Evolutionary conservation across 2,113 vertebrate species (phyloP), one percentile per base, ranked within the genome.

Genomic region (Calyptommatus sinebrachiatus): DNA sequence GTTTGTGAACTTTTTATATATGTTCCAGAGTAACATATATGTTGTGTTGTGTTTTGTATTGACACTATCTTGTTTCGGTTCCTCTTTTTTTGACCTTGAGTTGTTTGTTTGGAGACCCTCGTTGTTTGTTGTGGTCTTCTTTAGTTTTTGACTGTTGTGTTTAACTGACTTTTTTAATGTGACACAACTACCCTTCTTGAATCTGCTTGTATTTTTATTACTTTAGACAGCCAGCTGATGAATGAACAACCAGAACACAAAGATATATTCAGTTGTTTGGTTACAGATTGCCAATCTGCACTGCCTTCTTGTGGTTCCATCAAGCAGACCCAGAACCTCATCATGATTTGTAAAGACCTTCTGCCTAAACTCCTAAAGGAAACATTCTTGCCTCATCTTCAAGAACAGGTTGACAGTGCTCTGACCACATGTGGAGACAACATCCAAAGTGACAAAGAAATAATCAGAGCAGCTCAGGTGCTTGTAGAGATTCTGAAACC

Each of bases 251-350:
- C 86, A 78, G 89, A 93, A 18, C 65, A 92, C 1, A 86, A 78
- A 69, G 96, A 97, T 21, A 90, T 97, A 73, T 97, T 97, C 83
- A 96, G 95, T 88, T 96, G 95, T 85, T 90, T 97, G 86, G 90
- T 92, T 9, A 85, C 83, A 24, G 93, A 92, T 79, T 96, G 95
- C 87, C 89, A 82, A 67, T 83, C 87, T 1, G 67, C 79, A 0
- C 77, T 92, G 11, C 90, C 92, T 71, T 85, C 95, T 84, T 97
- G 96, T 3, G 67, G 83, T 48, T 84, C 91, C 20, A 84, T 96
- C 80, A 69, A 88, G 22, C 92, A 93, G 72, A 87, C 91, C 72
- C 96, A 95, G 81, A 96, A 85, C 85, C 86, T 96, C 0, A 24
- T 90, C 83, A 84, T 96, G 89, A 93, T 95, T 53, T 97, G 96